Percentiles rank a stretch among this genome's conserved stretches.
Conservation (phyloP, 2,797 vertebrate genomes). For the Masticophis lateralis region DNA sequence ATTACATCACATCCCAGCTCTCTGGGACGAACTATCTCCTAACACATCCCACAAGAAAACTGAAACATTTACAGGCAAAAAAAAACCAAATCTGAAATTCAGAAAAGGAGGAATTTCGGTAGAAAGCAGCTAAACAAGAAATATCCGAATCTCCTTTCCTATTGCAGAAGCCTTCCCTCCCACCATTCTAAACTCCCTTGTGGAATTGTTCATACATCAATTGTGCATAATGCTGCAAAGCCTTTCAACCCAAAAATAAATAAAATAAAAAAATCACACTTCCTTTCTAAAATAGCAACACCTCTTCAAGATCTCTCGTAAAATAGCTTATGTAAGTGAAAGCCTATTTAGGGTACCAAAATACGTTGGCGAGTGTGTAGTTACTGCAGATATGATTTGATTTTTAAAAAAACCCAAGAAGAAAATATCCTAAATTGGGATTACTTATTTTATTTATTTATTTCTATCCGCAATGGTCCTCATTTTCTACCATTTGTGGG, state of each 20-base stretch:
- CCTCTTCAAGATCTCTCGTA: not conserved
- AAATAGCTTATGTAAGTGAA: constrained; percentile 24
- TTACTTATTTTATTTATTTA: constrained; percentile 9
- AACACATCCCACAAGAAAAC: not conserved
- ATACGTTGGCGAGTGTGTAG: not conserved
- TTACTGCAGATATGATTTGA: not conserved
- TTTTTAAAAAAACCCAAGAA: not conserved
- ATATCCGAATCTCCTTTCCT: not conserved
- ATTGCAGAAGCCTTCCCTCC: not conserved
- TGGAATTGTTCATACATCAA: not conserved
- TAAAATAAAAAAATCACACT: not conserved
- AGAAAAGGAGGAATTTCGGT: not conserved
- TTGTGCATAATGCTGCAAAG: not conserved
- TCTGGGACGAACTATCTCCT: too few relatives aligned
- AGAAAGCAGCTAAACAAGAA: not conserved
- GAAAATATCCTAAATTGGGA: constrained; percentile 40
- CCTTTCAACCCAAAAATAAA: not conserved
- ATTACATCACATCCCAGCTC: not conserved
- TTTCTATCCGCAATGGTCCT: constrained; percentile 20
- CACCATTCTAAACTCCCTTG: not conserved
- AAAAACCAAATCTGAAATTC: too few relatives aligned
- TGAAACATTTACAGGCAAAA: not conserved
- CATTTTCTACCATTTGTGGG: constrained; percentile 38
- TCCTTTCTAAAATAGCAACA: not conserved
- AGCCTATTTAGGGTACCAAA: not conserved